Evolutionary conservation across 2,797 vertebrate genomes (phyloP), one percentile per base, ranked within the genome.

Genomic region (Allochrocebus solatus): DNA sequence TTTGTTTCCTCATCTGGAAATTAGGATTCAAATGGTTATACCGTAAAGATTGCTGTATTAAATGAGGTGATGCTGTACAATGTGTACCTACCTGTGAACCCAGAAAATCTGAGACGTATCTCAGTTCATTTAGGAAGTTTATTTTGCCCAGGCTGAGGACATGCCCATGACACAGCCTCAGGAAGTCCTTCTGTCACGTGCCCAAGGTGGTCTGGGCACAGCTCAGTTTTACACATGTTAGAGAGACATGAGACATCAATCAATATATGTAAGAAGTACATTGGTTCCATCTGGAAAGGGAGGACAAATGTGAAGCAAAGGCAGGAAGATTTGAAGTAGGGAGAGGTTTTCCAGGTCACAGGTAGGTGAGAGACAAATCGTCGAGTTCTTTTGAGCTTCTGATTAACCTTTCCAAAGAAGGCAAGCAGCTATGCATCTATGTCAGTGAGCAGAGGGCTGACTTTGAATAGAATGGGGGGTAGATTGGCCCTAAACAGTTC

Each of bases 1-100:
- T 61, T 93, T 79, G 41, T 33, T 61, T 92, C 41, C 53, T 93
- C 57, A 64, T 36, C 91, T 91, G 89, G 70, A 76, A 83, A 67
- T 43, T 7, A 4, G 43, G 39, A 75, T 43, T 85, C 41, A 10
- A 12, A 24, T 1, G 28, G 64, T 76, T 59, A 1, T 14, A 19
- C 46, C 26, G n/a, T 9, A 8, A 86, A 50, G 81, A 17, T 26
- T 14, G 4, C 4, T 8, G 24, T 19, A 10, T 43, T 30, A 22
- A 26, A 36, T 1, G 72, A 83, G 41, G 21, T 0, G 33, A 61
- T 4, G 33, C 1, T 14, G 2, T 26, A 1, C 2, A 10, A 43
- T 9, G 17, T 8, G 0, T 7, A 17, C 21, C 0, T 1, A n/a
- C 21, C 19, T 22, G 33, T 67, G 64, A 67, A n/a, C 4, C 16